Percentiles rank a stretch among this genome's conserved stretches.
These are phyloP conservation scores for Gobionotothen gibberifrons DNA, from an alignment of 2,797 vertebrate genomes.

Conservation along the genomic window DNA sequence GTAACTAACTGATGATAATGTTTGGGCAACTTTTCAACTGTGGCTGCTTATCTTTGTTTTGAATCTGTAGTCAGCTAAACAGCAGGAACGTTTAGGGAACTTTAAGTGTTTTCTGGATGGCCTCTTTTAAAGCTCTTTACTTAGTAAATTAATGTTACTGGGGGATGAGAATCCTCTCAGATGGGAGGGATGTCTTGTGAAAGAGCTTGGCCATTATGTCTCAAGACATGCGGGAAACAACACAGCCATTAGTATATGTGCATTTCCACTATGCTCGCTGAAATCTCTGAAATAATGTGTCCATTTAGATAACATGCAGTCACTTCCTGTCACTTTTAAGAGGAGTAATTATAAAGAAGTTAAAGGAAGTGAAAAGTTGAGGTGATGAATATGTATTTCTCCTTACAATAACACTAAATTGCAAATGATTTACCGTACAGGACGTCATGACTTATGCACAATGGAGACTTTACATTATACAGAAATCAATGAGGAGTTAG, in stretches of 20 bases:
- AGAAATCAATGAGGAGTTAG: conserved; percentile 60
- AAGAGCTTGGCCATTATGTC: conserved; percentile 67
- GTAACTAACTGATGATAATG: background rate
- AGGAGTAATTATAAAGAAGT: conserved; percentile 37
- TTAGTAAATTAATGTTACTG: conserved; percentile 35
- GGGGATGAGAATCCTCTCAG: conserved; percentile 35
- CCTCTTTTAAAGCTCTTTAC: conserved; percentile 46
- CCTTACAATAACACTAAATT: conserved; percentile 10
- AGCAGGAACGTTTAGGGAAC: conserved; percentile 29
- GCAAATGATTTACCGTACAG: background rate
- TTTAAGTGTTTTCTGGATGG: conserved; percentile 20
- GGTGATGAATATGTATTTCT: conserved; percentile 48
- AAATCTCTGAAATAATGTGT: conserved; percentile 36
- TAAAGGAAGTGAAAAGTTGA: conserved; percentile 16
- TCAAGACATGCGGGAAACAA: conserved; percentile 61
- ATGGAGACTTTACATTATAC: conserved; percentile 24
- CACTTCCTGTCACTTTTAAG: conserved; percentile 55
- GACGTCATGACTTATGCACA: conserved; percentile 27
- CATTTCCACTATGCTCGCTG: conserved; percentile 49
- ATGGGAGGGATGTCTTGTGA: conserved; percentile 33
- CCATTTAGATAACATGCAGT: conserved; percentile 60
- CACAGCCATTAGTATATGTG: conserved; percentile 69
- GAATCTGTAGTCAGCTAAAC: background rate
- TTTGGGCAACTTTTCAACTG: conserved; percentile 15
- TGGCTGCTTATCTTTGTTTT: conserved; percentile 8